Conservation (phyloP, 2,113 vertebrate species). For the Diadophis punctatus region DNA sequence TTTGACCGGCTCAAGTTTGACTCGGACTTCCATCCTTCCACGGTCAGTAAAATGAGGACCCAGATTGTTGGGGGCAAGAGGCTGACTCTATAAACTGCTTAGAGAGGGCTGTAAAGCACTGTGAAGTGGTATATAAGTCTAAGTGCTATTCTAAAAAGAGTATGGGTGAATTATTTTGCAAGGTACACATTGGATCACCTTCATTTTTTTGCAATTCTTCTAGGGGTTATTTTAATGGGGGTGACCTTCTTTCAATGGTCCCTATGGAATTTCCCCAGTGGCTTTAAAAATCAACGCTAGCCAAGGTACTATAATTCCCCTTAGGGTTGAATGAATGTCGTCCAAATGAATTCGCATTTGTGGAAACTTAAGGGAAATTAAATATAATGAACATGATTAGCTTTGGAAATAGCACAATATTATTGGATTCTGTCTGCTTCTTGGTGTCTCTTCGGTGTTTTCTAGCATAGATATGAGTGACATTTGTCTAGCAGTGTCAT, state of each 20-base stretch:
- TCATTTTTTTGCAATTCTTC: neutral
- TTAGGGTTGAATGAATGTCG: neutral
- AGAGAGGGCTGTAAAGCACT: too few relatives aligned
- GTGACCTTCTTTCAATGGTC: neutral
- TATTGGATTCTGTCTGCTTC: neutral
- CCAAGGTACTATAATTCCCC: neutral
- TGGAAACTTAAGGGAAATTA: neutral
- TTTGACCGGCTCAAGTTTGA: too few relatives aligned
- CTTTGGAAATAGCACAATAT: neutral
- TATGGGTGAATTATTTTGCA: neutral
- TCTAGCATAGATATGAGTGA: neutral
- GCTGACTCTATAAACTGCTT: too few relatives aligned
- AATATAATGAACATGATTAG: neutral
- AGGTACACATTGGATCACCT: neutral
- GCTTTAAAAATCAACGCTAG: neutral
- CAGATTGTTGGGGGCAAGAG: too few relatives aligned
- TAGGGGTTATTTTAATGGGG: neutral
- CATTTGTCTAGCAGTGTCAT: neutral
- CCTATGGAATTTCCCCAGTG: neutral
- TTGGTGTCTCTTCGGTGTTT: neutral
- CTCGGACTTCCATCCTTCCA: too few relatives aligned
- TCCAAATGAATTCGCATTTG: neutral
- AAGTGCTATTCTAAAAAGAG: neutral
- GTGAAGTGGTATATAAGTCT: too few relatives aligned
- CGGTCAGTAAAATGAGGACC: too few relatives aligned